These are phyloP conservation scores for Drosophila infuscata DNA, from an alignment of 2,888 invertebrate species.

Conservation along the genomic window DNA sequence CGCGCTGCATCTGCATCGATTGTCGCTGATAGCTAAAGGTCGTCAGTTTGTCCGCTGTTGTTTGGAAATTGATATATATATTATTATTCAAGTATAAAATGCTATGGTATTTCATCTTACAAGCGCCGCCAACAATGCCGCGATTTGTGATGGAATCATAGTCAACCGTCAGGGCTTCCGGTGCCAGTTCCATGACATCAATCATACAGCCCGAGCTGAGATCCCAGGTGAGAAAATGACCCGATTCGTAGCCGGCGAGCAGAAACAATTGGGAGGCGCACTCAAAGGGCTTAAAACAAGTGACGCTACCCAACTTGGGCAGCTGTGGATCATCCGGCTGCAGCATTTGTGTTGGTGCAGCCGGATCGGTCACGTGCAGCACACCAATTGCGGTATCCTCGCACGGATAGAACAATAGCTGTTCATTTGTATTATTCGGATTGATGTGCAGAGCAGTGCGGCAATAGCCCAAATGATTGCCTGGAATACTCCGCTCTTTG, in stretches of 20 bases:
- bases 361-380: constrained; percentile 84
- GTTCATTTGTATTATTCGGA: constrained; percentile 82
- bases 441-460: constrained; percentile 86
- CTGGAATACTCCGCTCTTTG: constrained; percentile 87
- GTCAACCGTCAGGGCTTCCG: constrained; percentile 90
- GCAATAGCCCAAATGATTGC: constrained; percentile 90
- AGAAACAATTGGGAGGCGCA: constrained; percentile 86
- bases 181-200: constrained; percentile 84
- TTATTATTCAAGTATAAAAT: not conserved
- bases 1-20: constrained; percentile 86
- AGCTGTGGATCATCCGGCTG: constrained; percentile 81
- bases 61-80: not conserved
- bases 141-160: constrained; percentile 88
- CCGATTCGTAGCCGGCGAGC: constrained; percentile 91
- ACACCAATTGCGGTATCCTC: constrained; percentile 86
- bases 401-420: constrained; percentile 88
- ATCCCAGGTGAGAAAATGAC: constrained; percentile 90
- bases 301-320: constrained; percentile 86
- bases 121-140: constrained; percentile 88
- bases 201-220: constrained; percentile 86
- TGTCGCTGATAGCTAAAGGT: constrained; percentile 82
- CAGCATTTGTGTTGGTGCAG: constrained; percentile 83
- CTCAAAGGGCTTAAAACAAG: constrained; percentile 86
- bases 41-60: constrained; percentile 76
- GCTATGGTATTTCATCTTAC: constrained; percentile 48